These are phyloP conservation scores for Melanotaenia duboulayi DNA, from an alignment of 2,113 vertebrate species.

Conservation along the genomic window DNA sequence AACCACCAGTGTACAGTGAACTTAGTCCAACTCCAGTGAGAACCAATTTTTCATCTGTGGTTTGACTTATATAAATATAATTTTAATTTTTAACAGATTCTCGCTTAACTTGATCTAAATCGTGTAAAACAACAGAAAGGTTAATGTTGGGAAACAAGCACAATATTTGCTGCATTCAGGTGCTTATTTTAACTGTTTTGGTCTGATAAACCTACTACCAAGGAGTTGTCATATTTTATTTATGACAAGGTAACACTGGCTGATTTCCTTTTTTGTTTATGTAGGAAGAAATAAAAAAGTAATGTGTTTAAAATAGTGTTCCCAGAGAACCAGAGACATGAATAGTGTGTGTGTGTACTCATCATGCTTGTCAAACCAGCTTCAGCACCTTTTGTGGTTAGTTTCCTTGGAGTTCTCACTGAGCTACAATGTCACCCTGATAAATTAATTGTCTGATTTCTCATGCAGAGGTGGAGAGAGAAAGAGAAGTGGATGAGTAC, in stretches of 20 bases:
- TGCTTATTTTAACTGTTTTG: constrained; percentile 18
- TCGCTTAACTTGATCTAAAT: constrained; percentile 21
- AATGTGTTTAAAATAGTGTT: constrained; percentile 19
- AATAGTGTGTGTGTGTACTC: constrained; percentile 30
- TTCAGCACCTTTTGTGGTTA: constrained; percentile 2
- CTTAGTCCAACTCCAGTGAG: too few relatives aligned
- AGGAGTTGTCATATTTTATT: constrained; percentile 52
- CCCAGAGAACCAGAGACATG: constrained; percentile 20
- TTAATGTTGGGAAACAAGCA: constrained; percentile 28
- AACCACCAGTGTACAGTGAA: too few relatives aligned
- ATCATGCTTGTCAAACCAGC: constrained; percentile 51
- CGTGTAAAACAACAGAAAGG: constrained; percentile 19
- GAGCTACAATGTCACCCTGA: constrained; percentile 59
- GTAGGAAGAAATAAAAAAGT: constrained; percentile 11
- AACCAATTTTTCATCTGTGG: too few relatives aligned
- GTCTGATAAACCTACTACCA: constrained; percentile 5
- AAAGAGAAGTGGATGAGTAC: constrained; percentile 22
- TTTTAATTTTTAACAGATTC: not conserved
- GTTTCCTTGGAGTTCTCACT: constrained; percentile 20
- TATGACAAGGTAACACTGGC: constrained; percentile 24
- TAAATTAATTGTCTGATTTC: constrained; percentile 59
- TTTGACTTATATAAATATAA: too few relatives aligned
- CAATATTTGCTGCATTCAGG: constrained; percentile 2
- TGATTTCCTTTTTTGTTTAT: constrained; percentile 24
- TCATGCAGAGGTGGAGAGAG: constrained; percentile 48